Evolutionary conservation across 2,113 vertebrate genomes (phyloP), one percentile per base, ranked within the genome.

Genomic region (Sterrhoptilus dennistouni): DNA sequence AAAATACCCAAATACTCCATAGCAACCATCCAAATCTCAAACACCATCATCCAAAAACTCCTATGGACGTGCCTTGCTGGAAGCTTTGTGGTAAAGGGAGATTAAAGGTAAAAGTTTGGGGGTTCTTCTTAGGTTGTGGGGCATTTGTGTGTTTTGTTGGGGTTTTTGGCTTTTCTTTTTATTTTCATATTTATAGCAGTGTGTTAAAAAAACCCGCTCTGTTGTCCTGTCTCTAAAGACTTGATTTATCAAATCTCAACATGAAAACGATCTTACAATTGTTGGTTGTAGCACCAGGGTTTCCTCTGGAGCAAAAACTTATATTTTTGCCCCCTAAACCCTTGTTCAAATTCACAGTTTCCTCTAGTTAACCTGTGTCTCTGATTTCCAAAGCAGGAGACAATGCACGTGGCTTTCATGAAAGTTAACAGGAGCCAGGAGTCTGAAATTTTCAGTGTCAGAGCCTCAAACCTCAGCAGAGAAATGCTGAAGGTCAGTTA

Each of bases 401-500:
- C 28, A 75, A 57, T 18, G 38, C 54, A 78, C 4, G 27, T 83
- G 95, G 68, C 52, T 84, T 74, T 87, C 53, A 89, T 81, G 83
- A 82, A 84, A 93, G 61, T 56, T 94, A 93, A 93, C 27, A 64
- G 61, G 28, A 90, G 7, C 23, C 24, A 18, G 4, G 66, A 35
- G 69, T 68, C 35, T 59, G n/a, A 95, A 94, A 65, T 64, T 59
- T 49, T 65, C 53, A 45, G 92, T 77, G 90, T 85, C 95, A 93
- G 42, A 86, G 74, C 81, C 79, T 91, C 76, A 35, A 68, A 40
- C 85, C 56, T 83, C 63, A 83, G 80, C 83, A 93, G 70, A 89
- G 80, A 93, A 54, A 93, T 63, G 75, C 8, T 93, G 95, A 96
- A 80, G 11, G 83, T 89, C 38, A 93, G 77, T 75, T 59, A 40